Percentiles rank a stretch among this genome's conserved stretches.
These are phyloP conservation scores for Chaetophractus vellerosus DNA, from an alignment of 2,797 vertebrate species.

Conservation along the genomic window DNA sequence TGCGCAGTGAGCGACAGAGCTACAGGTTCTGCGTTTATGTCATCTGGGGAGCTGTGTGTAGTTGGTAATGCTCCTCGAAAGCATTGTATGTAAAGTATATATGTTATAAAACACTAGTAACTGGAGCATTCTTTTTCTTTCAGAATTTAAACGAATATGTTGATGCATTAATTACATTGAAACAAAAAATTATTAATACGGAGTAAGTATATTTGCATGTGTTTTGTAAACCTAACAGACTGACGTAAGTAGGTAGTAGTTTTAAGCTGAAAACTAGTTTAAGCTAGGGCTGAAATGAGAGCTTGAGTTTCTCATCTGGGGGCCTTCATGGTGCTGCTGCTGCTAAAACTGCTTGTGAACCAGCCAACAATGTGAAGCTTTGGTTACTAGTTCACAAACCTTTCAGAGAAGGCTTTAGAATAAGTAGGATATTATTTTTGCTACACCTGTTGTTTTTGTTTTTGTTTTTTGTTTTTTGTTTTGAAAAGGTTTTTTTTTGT, in stretches of 20 bases:
- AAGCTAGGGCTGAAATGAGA: neutral
- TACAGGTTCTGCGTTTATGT: too few species aligned
- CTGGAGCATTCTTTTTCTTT: constrained; percentile 80
- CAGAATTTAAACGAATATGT: constrained; percentile 97
- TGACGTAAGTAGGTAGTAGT: neutral
- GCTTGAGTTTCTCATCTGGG: neutral
- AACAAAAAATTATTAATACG: constrained; percentile 96
- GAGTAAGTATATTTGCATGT: constrained; percentile 93
- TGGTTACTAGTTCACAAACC: neutral
- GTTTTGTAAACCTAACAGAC: neutral
- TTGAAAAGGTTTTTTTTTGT: constrained; percentile 14
- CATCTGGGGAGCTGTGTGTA: too few species aligned
- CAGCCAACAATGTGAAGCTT: neutral
- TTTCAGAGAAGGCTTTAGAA: neutral
- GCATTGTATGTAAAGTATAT: neutral
- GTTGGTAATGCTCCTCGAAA: too few species aligned
- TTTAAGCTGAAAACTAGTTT: neutral
- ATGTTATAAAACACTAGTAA: constrained; percentile 27
- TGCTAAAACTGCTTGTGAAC: fast-evolving
- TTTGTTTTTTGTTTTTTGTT: neutral
- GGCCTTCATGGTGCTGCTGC: fast-evolving
- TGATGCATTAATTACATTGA: constrained; percentile 95
- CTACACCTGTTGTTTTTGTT: neutral
- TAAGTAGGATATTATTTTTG: neutral
- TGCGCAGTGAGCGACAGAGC: too few species aligned